Percentiles rank a stretch among this genome's conserved stretches.
Evolutionary conservation across 2,888 invertebrate species (phyloP).

Genomic region (Hypomecis atomaria): DNA sequence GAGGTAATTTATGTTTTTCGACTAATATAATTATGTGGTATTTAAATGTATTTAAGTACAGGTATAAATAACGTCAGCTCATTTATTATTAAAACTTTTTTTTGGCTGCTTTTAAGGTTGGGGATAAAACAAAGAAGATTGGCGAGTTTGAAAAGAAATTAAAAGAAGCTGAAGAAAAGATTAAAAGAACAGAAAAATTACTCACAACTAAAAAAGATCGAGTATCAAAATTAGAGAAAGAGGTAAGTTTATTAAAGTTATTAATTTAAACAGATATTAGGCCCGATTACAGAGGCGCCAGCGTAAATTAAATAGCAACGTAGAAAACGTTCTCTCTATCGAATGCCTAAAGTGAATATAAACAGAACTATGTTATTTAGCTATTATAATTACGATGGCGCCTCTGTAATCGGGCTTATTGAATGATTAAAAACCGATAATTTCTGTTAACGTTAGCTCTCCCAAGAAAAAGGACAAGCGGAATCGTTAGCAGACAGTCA

Average conservation of each 20-base stretch:
- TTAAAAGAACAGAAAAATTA: conserved; percentile 84
- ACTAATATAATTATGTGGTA: background rate
- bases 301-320: too few relatives aligned
- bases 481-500: conserved; percentile 68
- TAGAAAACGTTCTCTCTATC: too few relatives aligned
- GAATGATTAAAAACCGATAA: conserved; percentile 46
- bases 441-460: conserved; percentile 65
- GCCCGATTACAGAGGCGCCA: too few relatives aligned
- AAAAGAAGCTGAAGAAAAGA: conserved; percentile 88
- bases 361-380: too few relatives aligned
- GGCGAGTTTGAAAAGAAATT: conserved; percentile 87
- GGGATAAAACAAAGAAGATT: conserved; percentile 86
- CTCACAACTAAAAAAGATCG: conserved; percentile 83
- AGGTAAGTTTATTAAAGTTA: conserved; percentile 69
- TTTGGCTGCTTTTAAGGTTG: conserved; percentile 74
- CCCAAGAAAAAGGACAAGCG: conserved; percentile 78
- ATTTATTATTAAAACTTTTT: background rate
- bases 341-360: too few relatives aligned
- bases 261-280: conserved; percentile 12
- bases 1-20: conserved; percentile 70
- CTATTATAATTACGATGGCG: too few relatives aligned
- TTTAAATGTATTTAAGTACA: background rate
- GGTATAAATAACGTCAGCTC: background rate
- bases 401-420: too few relatives aligned
- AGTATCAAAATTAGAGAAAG: conserved; percentile 85